phyloP scores from a whole-genome alignment of 1,140 invertebrate species.

The Hermetia illucens region DNA sequence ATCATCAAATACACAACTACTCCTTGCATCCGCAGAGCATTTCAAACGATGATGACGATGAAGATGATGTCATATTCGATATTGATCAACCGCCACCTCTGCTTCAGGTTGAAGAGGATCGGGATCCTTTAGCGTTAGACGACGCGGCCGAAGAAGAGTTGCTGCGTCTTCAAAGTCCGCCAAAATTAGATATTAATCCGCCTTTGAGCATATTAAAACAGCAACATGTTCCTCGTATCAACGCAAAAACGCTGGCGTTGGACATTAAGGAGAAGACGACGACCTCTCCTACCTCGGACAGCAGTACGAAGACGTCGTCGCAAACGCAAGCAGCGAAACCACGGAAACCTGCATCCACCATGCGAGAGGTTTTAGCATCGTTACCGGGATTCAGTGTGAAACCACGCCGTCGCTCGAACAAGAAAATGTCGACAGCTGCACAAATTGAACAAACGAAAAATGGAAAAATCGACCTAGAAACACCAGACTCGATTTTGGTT shows the following conservation, averaged over 20 bases:
- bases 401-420: conserved; percentile 57
- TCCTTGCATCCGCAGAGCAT: not conserved
- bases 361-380: conserved; percentile 75
- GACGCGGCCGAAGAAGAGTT: conserved; percentile 3
- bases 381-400: conserved; percentile 82
- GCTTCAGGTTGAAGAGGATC: conserved; percentile 17
- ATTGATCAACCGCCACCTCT: not conserved
- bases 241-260: conserved; percentile 29
- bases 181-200: too few relatives aligned
- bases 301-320: too few relatives aligned
- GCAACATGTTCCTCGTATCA: conserved; percentile 29
- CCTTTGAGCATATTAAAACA: conserved; percentile 26
- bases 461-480: conserved; percentile 88
- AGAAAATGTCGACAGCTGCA: conserved; percentile 76
- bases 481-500: conserved; percentile 87
- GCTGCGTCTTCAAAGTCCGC: conserved; percentile 6
- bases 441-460: conserved; percentile 86
- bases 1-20: not conserved
- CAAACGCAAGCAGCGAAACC: too few relatives aligned
- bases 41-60: too few relatives aligned
- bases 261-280: too few relatives aligned
- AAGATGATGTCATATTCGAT: too few relatives aligned
- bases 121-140: conserved; percentile 26
- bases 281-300: too few relatives aligned
- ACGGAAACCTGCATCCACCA: conserved; percentile 52